Evolutionary conservation across 2,113 vertebrate species (phyloP).

Genomic region (Heliornis fulica): DNA sequence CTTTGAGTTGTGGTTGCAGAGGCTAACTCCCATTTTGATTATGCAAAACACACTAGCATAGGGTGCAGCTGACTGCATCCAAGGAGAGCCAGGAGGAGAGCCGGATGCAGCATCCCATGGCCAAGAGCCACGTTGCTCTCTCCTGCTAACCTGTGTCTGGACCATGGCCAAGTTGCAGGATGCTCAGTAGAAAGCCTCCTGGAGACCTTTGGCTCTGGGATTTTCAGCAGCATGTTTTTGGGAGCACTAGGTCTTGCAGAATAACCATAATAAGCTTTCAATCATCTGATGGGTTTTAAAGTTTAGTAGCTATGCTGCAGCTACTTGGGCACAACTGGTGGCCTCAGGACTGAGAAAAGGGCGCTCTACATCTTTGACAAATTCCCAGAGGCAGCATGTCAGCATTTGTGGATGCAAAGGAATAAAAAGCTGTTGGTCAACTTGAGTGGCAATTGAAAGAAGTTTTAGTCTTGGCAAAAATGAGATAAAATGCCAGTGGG

Average conservation of each 20-base stretch:
- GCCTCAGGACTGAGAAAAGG: background rate
- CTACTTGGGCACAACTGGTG: background rate
- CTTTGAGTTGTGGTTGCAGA: background rate
- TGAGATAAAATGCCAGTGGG: background rate
- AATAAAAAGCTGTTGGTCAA: background rate
- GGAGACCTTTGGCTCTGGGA: background rate
- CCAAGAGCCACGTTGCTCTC: background rate
- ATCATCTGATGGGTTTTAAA: background rate
- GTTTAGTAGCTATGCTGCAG: background rate
- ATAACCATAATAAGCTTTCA: background rate
- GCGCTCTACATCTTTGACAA: background rate
- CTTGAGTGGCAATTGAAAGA: background rate
- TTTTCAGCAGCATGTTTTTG: background rate
- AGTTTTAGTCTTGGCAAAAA: background rate
- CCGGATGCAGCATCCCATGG: background rate
- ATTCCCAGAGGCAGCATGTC: background rate
- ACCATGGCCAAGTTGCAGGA: background rate
- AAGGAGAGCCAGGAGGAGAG: rapidly evolving
- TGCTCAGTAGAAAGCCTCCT: rapidly evolving
- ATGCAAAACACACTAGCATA: rapidly evolving
- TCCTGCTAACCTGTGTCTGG: background rate
- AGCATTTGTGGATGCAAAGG: background rate
- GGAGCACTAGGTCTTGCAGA: background rate
- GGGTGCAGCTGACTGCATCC: background rate
- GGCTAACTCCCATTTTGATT: background rate